Conservation (phyloP, 2,113 vertebrate species). For the Xiphophorus maculatus region DNA sequence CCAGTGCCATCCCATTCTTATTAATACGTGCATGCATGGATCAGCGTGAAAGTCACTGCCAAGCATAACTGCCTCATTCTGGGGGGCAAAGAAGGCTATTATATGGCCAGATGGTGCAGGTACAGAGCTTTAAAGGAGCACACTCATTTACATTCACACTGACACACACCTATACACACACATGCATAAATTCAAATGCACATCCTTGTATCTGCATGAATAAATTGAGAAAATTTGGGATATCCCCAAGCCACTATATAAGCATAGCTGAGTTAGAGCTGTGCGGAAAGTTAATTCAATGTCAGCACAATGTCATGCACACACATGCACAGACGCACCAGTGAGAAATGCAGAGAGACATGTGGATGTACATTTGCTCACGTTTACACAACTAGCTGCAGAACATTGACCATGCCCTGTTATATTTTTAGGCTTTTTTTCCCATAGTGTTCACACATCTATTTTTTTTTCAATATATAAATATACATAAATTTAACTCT, state of each 20-base stretch:
- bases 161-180: constrained; percentile 21
- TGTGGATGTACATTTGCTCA: constrained; percentile 3
- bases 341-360: constrained; percentile 4
- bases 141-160: constrained; percentile 30
- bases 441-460: constrained; percentile 7
- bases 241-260: constrained; percentile 60
- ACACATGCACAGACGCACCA: neutral
- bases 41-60: constrained; percentile 32
- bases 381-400: neutral
- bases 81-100: constrained; percentile 66
- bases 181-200: constrained; percentile 25
- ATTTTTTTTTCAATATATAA: constrained; percentile 2
- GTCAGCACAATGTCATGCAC: constrained; percentile 62
- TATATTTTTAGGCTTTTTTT: constrained; percentile 26
- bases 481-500: constrained; percentile 34
- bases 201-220: constrained; percentile 58
- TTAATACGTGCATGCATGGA: neutral
- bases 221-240: constrained; percentile 60
- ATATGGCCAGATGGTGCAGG: constrained; percentile 69
- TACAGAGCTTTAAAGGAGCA: constrained; percentile 52
- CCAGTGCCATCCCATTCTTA: constrained; percentile 21
- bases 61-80: constrained; percentile 64
- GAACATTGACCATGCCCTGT: constrained; percentile 18
- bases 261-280: constrained; percentile 53
- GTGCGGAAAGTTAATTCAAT: constrained; percentile 56